These are phyloP conservation scores for Cephus pulcher DNA, from an alignment of 2,888 invertebrate genomes.

Conservation along the genomic window DNA sequence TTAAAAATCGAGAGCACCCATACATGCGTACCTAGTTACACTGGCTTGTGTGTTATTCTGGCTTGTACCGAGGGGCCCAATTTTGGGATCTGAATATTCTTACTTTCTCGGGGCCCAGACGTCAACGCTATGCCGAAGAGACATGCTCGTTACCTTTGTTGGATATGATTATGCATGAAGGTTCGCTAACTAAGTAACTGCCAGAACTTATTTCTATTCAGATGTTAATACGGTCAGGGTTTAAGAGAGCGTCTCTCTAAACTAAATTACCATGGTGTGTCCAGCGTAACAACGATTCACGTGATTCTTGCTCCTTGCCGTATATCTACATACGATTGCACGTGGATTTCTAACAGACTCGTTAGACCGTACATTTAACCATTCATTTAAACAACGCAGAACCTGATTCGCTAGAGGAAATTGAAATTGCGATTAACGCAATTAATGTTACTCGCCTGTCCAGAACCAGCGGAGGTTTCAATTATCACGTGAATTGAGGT, in stretches of 20 bases:
- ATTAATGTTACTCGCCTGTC: background rate
- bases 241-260: background rate
- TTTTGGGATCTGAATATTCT: background rate
- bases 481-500: slow-evolving; percentile 38
- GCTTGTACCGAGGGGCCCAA: background rate
- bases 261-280: background rate
- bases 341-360: background rate
- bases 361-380: background rate
- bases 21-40: background rate
- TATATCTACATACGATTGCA: background rate
- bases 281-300: background rate
- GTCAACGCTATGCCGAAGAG: background rate
- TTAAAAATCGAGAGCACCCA: background rate
- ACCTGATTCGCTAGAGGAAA: background rate
- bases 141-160: background rate
- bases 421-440: background rate
- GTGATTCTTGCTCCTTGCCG: background rate
- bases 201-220: background rate
- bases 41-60: background rate
- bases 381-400: background rate
- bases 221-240: slow-evolving; percentile 8
- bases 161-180: background rate
- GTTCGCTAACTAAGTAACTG: background rate
- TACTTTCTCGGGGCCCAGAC: background rate
- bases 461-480: background rate